Percentiles rank a stretch among this genome's conserved stretches.
Conservation (phyloP, 2,888 invertebrate species). For the Drosophila mercatorum region DNA sequence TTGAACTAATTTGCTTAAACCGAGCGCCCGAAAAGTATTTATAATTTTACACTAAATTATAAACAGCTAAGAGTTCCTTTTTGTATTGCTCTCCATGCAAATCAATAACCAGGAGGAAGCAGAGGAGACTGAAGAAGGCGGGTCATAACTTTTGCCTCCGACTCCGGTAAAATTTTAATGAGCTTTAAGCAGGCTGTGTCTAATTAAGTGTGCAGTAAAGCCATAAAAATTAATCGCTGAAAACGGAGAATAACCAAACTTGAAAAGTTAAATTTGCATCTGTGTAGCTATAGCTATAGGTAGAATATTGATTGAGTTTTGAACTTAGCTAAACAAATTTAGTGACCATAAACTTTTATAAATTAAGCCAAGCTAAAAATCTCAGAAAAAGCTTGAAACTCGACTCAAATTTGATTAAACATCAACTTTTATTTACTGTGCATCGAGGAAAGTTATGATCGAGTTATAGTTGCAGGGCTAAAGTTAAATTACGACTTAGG, state of each 20-base stretch:
- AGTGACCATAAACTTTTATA: conserved; percentile 34
- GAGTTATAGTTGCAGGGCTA: conserved; percentile 13
- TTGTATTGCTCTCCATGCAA: conserved; percentile 32
- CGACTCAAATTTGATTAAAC: conserved; percentile 32
- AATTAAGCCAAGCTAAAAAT: conserved; percentile 1
- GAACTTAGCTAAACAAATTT: conserved; percentile 26
- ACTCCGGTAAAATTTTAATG: conserved; percentile 55
- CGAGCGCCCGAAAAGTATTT: conserved; percentile 66
- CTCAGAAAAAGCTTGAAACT: not conserved
- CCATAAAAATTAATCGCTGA: conserved; percentile 43
- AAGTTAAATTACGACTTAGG: not conserved
- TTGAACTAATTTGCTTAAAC: conserved; percentile 80
- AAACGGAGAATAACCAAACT: conserved; percentile 7
- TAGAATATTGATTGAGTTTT: conserved; percentile 28
- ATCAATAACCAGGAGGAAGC: conserved; percentile 55
- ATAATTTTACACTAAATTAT: conserved; percentile 72
- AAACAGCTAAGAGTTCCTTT: conserved; percentile 67
- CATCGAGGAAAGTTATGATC: conserved; percentile 17
- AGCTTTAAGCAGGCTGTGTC: conserved; percentile 59
- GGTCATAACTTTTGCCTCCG: conserved; percentile 39
- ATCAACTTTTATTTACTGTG: conserved; percentile 25
- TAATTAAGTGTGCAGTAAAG: conserved; percentile 63
- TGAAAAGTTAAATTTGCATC: conserved; percentile 4
- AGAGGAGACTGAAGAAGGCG: not conserved
- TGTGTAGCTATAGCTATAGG: not conserved